Evolutionary conservation across 1,140 invertebrate species (phyloP).

Genomic region (Chironomus striatipennis): DNA sequence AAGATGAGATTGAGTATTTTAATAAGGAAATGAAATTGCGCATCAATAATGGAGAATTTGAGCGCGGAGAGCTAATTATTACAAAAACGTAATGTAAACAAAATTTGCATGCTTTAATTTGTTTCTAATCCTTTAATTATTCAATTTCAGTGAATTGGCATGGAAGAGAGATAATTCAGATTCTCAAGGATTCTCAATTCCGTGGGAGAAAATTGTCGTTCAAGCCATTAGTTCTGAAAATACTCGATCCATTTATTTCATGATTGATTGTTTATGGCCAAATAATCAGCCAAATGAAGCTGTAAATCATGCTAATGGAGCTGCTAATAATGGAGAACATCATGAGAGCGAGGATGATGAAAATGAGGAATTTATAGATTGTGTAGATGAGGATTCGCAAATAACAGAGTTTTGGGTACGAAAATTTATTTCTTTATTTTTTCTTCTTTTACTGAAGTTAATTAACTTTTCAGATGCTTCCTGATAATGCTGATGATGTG

Average conservation of each 20-base stretch:
- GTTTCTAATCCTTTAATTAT: background rate
- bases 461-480: background rate
- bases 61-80: background rate
- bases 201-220: background rate
- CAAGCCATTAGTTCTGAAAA: background rate
- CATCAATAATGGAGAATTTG: background rate
- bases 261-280: background rate
- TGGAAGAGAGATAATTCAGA: background rate
- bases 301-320: background rate
- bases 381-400: background rate
- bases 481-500: background rate
- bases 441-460: too few relatives aligned
- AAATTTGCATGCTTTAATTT: background rate
- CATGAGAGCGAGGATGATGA: background rate
- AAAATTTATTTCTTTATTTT: too few relatives aligned
- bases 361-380: background rate
- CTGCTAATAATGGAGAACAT: background rate
- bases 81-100: slow-evolving; percentile 1
- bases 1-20: too few relatives aligned
- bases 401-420: slow-evolving; percentile 8
- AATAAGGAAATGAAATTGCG: background rate
- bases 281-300: background rate
- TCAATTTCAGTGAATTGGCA: background rate
- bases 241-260: background rate
- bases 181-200: background rate